Evolutionary conservation across 2,888 invertebrate species (phyloP).

Genomic region (Lepidonotus clava): DNA sequence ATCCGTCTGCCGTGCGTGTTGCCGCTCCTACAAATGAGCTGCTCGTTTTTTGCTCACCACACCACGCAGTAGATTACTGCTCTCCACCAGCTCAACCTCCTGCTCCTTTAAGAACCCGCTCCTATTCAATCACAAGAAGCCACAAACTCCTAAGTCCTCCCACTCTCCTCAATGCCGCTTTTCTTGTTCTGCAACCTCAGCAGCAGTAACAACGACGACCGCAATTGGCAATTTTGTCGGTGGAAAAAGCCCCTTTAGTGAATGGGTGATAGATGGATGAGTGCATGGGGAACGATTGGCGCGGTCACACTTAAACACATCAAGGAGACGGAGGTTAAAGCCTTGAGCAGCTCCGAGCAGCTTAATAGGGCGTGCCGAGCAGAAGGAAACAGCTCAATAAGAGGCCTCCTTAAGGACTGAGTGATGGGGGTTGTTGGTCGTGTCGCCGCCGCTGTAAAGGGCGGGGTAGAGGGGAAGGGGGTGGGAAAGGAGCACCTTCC

Average conservation of each 20-base stretch:
- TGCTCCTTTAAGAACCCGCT: slow-evolving; percentile 25
- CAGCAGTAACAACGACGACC: neutral
- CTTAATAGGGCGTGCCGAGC: slow-evolving; percentile 20
- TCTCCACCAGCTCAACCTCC: neutral
- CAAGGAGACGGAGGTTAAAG: slow-evolving; percentile 48
- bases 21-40: neutral
- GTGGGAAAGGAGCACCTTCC: neutral
- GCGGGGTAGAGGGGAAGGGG: neutral
- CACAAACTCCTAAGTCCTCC: neutral
- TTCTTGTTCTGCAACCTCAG: slow-evolving; percentile 2
- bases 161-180: neutral
- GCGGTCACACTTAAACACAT: slow-evolving; percentile 43
- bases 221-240: slow-evolving; percentile 22
- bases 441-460: neutral
- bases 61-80: slow-evolving; percentile 15
- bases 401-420: slow-evolving; percentile 25
- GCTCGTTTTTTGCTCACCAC: neutral
- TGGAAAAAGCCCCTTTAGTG: neutral
- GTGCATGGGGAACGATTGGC: slow-evolving; percentile 25
- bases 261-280: slow-evolving; percentile 46
- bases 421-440: neutral
- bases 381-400: slow-evolving; percentile 42
- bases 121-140: slow-evolving; percentile 35
- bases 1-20: slow-evolving; percentile 1
- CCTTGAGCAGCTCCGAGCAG: slow-evolving; percentile 13